Evolutionary conservation across 2,888 invertebrate genomes (phyloP), one percentile per base, ranked within the genome.

Genomic region (Cloeon dipterum): DNA sequence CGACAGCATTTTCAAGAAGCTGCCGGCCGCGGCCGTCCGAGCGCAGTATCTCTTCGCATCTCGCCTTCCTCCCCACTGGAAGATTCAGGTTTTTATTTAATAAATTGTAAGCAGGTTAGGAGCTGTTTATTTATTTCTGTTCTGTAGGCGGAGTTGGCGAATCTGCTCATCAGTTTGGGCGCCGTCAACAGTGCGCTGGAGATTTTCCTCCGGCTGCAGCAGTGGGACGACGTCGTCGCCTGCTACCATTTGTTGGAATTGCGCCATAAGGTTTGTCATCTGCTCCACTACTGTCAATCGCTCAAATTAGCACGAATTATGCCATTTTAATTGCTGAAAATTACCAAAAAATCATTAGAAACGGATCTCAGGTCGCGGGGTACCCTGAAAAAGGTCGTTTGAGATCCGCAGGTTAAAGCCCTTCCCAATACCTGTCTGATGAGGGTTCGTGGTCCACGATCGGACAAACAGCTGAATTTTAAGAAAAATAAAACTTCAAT

Each of bases 141-240:
- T 35, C n/a, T 14, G n/a, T 47, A 62, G 51, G 66, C 70, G 44
- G 72, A 75, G 43, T 61, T 86, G 26, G 91, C 78, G 0, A 74
- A 82, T 46, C 52, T 88, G 37, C 67, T 86, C 52, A 53, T 82
- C 2, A 75, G 74, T 44, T 53, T 91, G 35, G 93, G 91, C 7
- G 65, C 83, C 42, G 68, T 77, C 3, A 88, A 88, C 54, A 72
- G 74, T 3, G 89, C 91, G 2, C 58, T 89, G 16, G 81, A 85
- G 43, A 59, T 81, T 37, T 88, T 74, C 52, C 57, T 73, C 18
- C 60, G 66, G 34, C 59, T 93, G 18, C 68, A 82, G 46, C 58
- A 79, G 18, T 98, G 94, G 93, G 86, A 93, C 48, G 77, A 88
- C 43, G 82, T 89, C 20, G 82, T 98, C 38, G 66, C 71, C 2